Evolutionary conservation across 2,888 invertebrate genomes (phyloP), one percentile per base, ranked within the genome.

Genomic region (Yponomeuta sedellus): DNA sequence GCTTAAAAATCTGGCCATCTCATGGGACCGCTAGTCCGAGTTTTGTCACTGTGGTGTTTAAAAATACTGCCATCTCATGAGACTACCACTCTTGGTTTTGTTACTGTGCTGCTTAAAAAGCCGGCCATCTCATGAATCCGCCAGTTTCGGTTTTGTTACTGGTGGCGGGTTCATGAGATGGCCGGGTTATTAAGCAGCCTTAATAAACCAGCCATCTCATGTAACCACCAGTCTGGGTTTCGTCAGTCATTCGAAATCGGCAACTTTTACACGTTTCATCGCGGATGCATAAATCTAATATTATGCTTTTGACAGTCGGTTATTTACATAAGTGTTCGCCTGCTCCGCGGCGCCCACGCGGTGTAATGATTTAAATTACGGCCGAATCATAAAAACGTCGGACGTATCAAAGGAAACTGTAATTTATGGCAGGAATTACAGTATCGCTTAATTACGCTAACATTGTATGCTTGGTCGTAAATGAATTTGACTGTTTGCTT

Each of bases 271-370:
- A 52, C 4, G 44, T 52, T 52, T 5, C 16, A 52, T 52, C 16
- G 44, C 44, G 44, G 44, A 52, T 8, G 12, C 44, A 52, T 52
- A 52, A 52, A 52, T 52, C 44, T 52, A 52, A 52, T 16, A 52
- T 52, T 52, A 52, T 52, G 16, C 44, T 52, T 52, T 52, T 52
- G 44, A 52, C 44, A 16, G 44, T 52, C 16, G 16, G 44, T 52
- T 52, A 52, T 52, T 52, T 52, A 52, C 44, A 52, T 52, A 52
- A 52, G 44, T 52, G 44, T 52, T 52, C 44, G 44, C 44, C 44
- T 52, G 44, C 5, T 52, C 44, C 16, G 16, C 16, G 12, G 44
- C 44, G 16, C 44, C 44, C 44, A 52, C 44, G 44, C 44, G 16
- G 6, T 16, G 44, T 52, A 52, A 52, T 52, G 44, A 52, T 52